These are phyloP conservation scores for Brenthis ino DNA, from an alignment of 2,888 invertebrate genomes.

Conservation along the genomic window DNA sequence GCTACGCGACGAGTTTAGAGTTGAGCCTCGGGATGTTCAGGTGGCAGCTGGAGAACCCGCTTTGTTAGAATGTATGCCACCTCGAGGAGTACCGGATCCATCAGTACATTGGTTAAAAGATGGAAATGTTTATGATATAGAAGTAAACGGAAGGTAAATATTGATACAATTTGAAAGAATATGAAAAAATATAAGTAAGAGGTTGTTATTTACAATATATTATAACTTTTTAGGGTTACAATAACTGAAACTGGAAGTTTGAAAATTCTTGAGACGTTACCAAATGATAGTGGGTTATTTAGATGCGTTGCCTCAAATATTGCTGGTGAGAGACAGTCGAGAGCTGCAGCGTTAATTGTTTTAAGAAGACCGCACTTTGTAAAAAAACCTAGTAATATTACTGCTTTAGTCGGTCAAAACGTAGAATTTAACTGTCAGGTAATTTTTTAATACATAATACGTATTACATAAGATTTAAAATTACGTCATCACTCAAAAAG, in stretches of 20 bases:
- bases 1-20: slow-evolving; percentile 96
- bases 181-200: too few species aligned
- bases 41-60: slow-evolving; percentile 97
- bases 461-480: background rate
- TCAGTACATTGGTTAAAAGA: slow-evolving; percentile 95
- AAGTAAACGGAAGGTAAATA: slow-evolving; percentile 83
- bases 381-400: slow-evolving; percentile 92
- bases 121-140: slow-evolving; percentile 83
- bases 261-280: slow-evolving; percentile 93
- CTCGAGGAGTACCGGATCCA: slow-evolving; percentile 97
- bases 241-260: slow-evolving; percentile 95
- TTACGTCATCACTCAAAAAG: too few species aligned
- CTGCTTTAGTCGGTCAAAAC: slow-evolving; percentile 90
- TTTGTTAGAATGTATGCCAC: slow-evolving; percentile 95
- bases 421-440: slow-evolving; percentile 93
- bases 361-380: slow-evolving; percentile 93
- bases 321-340: slow-evolving; percentile 92
- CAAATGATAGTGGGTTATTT: slow-evolving; percentile 94
- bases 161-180: background rate
- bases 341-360: slow-evolving; percentile 91
- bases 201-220: background rate
- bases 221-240: slow-evolving; percentile 81
- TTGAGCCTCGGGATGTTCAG: slow-evolving; percentile 93
- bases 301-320: slow-evolving; percentile 96
- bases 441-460: slow-evolving; percentile 31